Conservation (phyloP, 30 jellyfish, hydroid and myxozoan species). For the Turritopsis dohrnii region DNA sequence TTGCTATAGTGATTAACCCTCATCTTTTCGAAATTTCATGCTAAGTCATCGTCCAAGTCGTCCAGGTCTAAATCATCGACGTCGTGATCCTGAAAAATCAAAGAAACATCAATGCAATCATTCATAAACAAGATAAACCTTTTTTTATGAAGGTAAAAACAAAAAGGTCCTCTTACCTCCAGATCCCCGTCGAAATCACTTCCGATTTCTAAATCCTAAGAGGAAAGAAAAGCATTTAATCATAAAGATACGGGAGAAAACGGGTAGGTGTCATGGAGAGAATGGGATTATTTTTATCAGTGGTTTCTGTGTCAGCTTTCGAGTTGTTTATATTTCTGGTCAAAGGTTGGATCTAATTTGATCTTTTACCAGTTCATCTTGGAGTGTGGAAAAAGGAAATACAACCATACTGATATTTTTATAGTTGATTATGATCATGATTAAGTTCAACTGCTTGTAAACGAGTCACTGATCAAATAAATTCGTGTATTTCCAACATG, state of each 20-base stretch:
- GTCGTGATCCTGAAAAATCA: not conserved
- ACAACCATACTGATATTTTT: too few relatives aligned
- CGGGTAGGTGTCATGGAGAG: not conserved
- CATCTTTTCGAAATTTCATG: not conserved
- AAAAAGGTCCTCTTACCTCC: not conserved
- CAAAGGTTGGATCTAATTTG: too few relatives aligned
- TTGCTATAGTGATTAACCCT: not conserved
- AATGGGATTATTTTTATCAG: too few relatives aligned
- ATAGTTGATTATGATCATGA: too few relatives aligned
- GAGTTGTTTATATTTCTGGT: too few relatives aligned
- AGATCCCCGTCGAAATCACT: constrained; percentile 5
- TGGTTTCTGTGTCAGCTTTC: too few relatives aligned
- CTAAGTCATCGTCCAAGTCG: not conserved
- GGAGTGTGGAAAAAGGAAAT: too few relatives aligned
- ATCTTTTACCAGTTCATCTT: too few relatives aligned
- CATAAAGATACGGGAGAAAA: not conserved
- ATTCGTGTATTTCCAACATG: too few relatives aligned
- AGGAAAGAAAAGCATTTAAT: not conserved
- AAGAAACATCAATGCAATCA: not conserved
- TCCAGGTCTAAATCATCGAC: constrained; percentile 9
- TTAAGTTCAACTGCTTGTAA: too few relatives aligned
- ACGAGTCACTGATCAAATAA: too few relatives aligned
- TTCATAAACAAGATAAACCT: not conserved
- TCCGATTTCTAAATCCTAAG: constrained; percentile 9
- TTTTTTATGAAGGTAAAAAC: not conserved